These are phyloP conservation scores for Hypercompe scribonia DNA, from an alignment of 2,888 invertebrate species.

Conservation along the genomic window DNA sequence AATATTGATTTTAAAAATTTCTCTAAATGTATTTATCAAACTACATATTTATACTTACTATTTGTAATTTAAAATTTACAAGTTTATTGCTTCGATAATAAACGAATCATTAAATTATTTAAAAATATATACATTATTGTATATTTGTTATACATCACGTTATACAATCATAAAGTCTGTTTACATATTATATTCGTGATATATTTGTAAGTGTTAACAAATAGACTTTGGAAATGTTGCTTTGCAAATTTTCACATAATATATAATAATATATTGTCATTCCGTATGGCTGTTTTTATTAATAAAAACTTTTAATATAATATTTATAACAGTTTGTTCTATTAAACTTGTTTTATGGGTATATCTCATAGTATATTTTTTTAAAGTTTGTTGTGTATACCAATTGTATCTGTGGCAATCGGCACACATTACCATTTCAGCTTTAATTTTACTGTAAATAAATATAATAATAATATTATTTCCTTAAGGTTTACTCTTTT, in stretches of 20 bases:
- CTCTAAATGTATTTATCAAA: constrained; percentile 24
- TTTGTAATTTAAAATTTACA: constrained; percentile 8
- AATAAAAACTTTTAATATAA: constrained; percentile 4
- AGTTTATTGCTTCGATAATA: constrained; percentile 40
- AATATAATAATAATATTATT: constrained; percentile 30
- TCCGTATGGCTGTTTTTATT: constrained; percentile 27
- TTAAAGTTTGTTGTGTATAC: constrained; percentile 25
- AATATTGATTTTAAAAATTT: no score
- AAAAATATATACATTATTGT: constrained; percentile 34
- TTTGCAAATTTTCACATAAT: constrained; percentile 9
- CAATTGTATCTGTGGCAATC: constrained; percentile 26
- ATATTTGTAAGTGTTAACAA: constrained; percentile 22
- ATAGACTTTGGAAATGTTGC: neutral
- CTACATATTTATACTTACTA: neutral
- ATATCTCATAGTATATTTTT: constrained; percentile 16
- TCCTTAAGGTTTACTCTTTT: constrained; percentile 34
- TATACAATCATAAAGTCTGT: neutral
- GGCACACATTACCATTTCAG: constrained; percentile 70
- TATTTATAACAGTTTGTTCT: neutral
- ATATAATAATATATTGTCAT: constrained; percentile 27
- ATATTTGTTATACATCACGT: constrained; percentile 31
- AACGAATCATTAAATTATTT: constrained; percentile 2
- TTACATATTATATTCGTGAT: constrained; percentile 29
- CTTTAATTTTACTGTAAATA: constrained; percentile 63
- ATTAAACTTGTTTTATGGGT: neutral